Evolutionary conservation across 1,140 invertebrate species (phyloP).

Genomic region (Sycophaga agraensis): DNA sequence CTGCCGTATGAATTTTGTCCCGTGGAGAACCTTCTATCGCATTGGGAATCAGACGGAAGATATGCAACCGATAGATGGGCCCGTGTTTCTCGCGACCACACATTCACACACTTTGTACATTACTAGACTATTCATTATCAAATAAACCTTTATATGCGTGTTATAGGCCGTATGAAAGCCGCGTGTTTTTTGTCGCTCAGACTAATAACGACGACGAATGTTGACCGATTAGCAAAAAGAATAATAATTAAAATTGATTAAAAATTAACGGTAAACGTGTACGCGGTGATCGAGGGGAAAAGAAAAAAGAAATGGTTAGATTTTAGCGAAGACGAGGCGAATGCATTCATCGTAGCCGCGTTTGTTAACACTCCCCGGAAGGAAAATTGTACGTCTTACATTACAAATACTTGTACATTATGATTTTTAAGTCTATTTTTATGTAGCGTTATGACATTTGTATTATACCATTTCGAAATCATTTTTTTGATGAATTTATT

Average conservation of each 20-base stretch:
- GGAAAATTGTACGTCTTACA: conserved; percentile 31
- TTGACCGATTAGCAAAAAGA: conserved; percentile 25
- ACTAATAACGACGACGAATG: conserved; percentile 23
- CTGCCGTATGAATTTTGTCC: conserved; percentile 5
- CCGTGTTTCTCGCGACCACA: conserved; percentile 8
- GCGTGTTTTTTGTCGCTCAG: conserved; percentile 19
- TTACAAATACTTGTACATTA: too few relatives aligned
- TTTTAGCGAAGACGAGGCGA: neutral
- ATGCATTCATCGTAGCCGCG: neutral
- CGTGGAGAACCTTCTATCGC: neutral
- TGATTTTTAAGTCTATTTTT: too few relatives aligned
- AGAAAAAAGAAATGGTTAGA: neutral
- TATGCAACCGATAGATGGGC: conserved; percentile 15
- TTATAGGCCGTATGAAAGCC: conserved; percentile 17
- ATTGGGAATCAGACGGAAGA: neutral
- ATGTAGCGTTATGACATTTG: too few relatives aligned
- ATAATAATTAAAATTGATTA: conserved; percentile 28
- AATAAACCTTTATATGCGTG: conserved; percentile 30
- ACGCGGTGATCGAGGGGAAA: conserved; percentile 9
- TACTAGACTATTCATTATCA: conserved; percentile 28
- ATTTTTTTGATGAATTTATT: too few relatives aligned
- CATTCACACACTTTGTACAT: conserved; percentile 20
- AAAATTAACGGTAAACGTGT: conserved; percentile 16
- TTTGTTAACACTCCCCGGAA: conserved; percentile 26
- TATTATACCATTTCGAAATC: too few relatives aligned